A percentile compares a stretch with the other conserved stretches of the same genome.
Evolutionary conservation across 1,140 invertebrate species (phyloP).

Genomic region (Drosophila yakuba): DNA sequence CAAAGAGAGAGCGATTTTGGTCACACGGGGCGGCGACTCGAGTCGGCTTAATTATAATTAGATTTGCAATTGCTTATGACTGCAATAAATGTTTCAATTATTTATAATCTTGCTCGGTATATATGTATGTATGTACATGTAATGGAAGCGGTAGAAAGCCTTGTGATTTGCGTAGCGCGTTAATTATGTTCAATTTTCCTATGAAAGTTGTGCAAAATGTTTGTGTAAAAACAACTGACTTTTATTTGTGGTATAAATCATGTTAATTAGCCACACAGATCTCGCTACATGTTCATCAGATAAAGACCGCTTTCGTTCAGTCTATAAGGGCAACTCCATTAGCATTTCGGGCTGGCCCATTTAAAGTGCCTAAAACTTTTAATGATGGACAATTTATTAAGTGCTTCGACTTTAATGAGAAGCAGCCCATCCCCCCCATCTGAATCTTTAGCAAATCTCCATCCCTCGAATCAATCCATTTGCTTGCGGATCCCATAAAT

Average conservation of each 20-base stretch:
- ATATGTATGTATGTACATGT: constrained; percentile 13
- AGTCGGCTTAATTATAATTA: constrained; percentile 73
- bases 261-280: constrained; percentile 58
- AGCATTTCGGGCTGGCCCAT: constrained; percentile 40
- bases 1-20: constrained; percentile 3
- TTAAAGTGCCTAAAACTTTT: constrained; percentile 73
- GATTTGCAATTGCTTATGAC: constrained; percentile 77
- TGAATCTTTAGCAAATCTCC: constrained; percentile 20
- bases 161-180: constrained; percentile 42
- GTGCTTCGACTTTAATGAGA: constrained; percentile 16
- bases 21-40: constrained; percentile 19
- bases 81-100: constrained; percentile 83
- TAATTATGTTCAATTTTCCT: constrained; percentile 73
- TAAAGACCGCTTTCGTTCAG: constrained; percentile 3
- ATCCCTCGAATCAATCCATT: constrained; percentile 60
- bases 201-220: constrained; percentile 59
- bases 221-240: constrained; percentile 24
- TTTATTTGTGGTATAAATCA: constrained; percentile 63
- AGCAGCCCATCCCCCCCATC: background rate
- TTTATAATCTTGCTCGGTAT: constrained; percentile 61
- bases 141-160: constrained; percentile 34
- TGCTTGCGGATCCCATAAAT: constrained; percentile 52
- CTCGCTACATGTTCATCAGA: constrained; percentile 1
- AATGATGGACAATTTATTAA: constrained; percentile 74
- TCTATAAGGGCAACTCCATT: constrained; percentile 46